Conservation (phyloP, 2,888 invertebrate species). For the Drymonia ruficornis region DNA sequence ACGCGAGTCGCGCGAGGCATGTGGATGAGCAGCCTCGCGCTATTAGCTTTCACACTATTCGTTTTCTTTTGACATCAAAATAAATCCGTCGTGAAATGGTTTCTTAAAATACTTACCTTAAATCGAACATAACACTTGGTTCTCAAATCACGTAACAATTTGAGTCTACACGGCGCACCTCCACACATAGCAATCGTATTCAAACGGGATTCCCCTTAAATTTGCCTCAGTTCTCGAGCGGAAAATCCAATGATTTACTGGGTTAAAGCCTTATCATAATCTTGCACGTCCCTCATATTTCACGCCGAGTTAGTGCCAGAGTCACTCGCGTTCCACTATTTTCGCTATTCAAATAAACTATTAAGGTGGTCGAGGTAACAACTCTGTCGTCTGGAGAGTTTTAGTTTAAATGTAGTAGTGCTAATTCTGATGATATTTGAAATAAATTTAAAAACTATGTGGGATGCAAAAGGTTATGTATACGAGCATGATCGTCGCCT, state of each 20-base stretch:
- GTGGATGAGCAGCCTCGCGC: too few species aligned
- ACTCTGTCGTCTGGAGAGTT: constrained; percentile 11
- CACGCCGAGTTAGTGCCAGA: constrained; percentile 65
- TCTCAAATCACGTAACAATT: constrained; percentile 53
- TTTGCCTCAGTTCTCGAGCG: constrained; percentile 73
- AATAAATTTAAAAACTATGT: too few species aligned
- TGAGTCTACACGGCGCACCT: constrained; percentile 40
- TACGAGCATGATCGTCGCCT: too few species aligned
- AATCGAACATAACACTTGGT: constrained; percentile 17
- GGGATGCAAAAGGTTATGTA: too few species aligned
- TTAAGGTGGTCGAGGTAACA: constrained; percentile 15
- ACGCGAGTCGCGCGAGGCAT: too few species aligned
- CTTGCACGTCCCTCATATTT: constrained; percentile 82
- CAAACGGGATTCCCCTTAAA: constrained; percentile 62
- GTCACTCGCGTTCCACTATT: constrained; percentile 60
- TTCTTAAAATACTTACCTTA: too few species aligned
- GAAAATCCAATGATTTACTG: constrained; percentile 81
- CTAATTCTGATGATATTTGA: too few species aligned
- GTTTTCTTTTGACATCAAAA: too few species aligned
- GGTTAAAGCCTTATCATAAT: constrained; percentile 80
- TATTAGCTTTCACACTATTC: too few species aligned
- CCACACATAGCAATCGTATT: constrained; percentile 30
- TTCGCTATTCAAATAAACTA: constrained; percentile 60
- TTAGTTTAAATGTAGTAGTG: background rate
- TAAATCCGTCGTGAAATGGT: too few species aligned